Base-by-base conservation (phyloP, 2,113 vertebrate species). In the Leuciscus idus region DNA sequence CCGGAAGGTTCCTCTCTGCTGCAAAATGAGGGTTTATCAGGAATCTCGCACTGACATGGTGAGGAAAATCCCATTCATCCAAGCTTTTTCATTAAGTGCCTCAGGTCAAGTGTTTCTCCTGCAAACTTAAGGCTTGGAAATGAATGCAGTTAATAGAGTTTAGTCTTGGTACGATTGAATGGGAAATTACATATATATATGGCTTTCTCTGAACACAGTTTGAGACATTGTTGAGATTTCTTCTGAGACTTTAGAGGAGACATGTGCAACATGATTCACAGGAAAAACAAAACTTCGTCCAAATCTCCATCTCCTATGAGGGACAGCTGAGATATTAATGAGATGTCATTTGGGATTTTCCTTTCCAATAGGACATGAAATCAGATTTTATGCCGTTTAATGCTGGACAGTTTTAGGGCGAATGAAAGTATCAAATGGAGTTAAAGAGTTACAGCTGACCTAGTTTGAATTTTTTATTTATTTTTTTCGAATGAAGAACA, bases 1-100 rank as follows among this genome's bases (percentile, higher is more conserved):
- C 87, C 94, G 95, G 79, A 93, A 92, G 59, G 92, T 95, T 85
- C 92, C 93, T 43, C 93, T 93, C 80, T 96, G 95, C 92, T 96
- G 96, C 94, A 96, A 95, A 83, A 92, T 93, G 26, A 89, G 93
- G 83, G 93, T 95, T 90, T 95, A 95, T 89, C 95, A 92, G 86
- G 93, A 93, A 36, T 92, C 95, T 26, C 95, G 90, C 79, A 91
- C 90, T 90, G 94, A 95, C 84, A 92, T 94, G 88, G 94, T 96
- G 39, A 76, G 46, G 11, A 36, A 21, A 5, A 10, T 23, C 21
- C 11, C 33, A 39, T 11, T 72, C 7, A 23, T 23, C 55, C 8
- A 57, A 57, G 55, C 2, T 23, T 39, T 39, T 43, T 9, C 9
- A 43, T 43, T 43, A 10, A 43, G 43, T 9, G 43, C 43, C 43